Base-by-base conservation (phyloP, 2,888 invertebrate genomes). In the Allolobophora icterica region DNA sequence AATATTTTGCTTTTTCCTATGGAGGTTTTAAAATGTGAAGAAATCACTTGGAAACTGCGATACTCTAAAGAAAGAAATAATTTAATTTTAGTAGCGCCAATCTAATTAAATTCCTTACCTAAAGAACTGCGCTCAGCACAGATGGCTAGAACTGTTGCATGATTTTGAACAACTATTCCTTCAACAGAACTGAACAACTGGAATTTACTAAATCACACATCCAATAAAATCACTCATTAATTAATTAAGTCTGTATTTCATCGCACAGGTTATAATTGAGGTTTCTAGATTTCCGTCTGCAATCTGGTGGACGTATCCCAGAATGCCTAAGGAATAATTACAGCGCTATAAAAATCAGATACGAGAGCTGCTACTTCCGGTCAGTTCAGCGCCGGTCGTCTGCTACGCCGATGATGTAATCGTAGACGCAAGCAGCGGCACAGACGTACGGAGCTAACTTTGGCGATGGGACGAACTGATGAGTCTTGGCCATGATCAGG, bases 401-500 rank as follows among this genome's bases (percentile, higher is more conserved):
- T 87, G 87, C 87, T 34, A n/a, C 21, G 24, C 87, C 87, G 87
- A 87, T 38, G 87, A 87, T 24, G 87, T 87, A 87, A 34, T 87
- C 87, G 87, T 87, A 87, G 87, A 87, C 87, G 87, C 87, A 87
- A 24, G 34, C 87, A 38, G 87, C 19, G 35, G 87, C 87, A 38
- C 87, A 87, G 35, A 87, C 87, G 19, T 35, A 38, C 5, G 35
- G 35, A 24, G 38, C 34, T 21, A 38, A 34, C 34, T 35, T 38
- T 34, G 87, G 38, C 87, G 87, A 87, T 38, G 87, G 24, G 35
- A 87, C 24, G 87, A 87, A 87, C 11, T 38, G 87, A 33, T 38
- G 87, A 4, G 87, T 38, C 87, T 87, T 87, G 87, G 87, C 87
- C 92, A 92, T 91, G 42, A 92, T 52, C 58, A 91, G 35, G 91